Evolutionary conservation across 2,113 vertebrate species (phyloP).

Genomic region (Dromas ardeola): DNA sequence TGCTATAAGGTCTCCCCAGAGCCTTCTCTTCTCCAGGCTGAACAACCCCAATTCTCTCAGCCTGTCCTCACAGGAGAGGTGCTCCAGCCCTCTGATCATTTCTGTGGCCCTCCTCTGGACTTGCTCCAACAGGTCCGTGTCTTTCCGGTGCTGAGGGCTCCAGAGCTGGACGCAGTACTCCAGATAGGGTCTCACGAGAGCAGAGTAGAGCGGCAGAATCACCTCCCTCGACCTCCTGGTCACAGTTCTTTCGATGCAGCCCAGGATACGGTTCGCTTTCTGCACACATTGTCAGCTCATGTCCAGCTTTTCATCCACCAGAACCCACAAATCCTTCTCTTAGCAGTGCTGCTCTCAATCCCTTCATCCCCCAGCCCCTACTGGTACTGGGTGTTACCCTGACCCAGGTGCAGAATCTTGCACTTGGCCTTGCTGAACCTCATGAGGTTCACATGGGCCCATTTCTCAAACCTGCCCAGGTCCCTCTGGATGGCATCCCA

Average conservation of each 20-base stretch:
- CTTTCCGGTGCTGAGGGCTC: background rate
- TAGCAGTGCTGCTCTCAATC: background rate
- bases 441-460: fast-evolving
- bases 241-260: background rate
- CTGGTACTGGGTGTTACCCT: fast-evolving
- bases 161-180: background rate
- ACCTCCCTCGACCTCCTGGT: fast-evolving
- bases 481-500: background rate
- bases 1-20: background rate
- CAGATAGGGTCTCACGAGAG: background rate
- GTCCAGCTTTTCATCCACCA: background rate
- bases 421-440: background rate
- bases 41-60: background rate
- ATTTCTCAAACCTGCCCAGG: background rate
- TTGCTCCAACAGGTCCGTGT: background rate
- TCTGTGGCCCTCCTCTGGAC: background rate
- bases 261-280: background rate
- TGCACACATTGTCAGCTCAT: fast-evolving
- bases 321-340: background rate
- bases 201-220: background rate
- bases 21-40: background rate
- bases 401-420: background rate
- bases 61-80: background rate
- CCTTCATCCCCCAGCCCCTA: background rate
- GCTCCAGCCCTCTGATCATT: background rate